Percentiles rank a stretch among this genome's conserved stretches.
These are phyloP conservation scores for Patella caerulea DNA, from an alignment of 2,888 invertebrate genomes.

Conservation along the genomic window DNA sequence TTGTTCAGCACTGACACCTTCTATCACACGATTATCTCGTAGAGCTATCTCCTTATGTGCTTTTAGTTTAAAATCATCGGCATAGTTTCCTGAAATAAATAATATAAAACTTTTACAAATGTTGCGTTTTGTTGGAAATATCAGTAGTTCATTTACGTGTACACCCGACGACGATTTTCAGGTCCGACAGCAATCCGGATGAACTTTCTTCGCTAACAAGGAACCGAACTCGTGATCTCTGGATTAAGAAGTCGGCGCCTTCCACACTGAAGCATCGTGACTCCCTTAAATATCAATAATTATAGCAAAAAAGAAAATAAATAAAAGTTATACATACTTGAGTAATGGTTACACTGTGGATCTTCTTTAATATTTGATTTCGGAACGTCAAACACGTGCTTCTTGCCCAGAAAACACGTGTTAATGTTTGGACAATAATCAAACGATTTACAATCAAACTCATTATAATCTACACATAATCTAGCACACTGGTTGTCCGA, in stretches of 20 bases:
- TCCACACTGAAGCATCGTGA: too few relatives aligned
- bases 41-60: conserved; percentile 38
- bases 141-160: neutral
- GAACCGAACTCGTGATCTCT: too few relatives aligned
- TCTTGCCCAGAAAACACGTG: conserved; percentile 53
- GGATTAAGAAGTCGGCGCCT: too few relatives aligned
- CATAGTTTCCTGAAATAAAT: conserved; percentile 48
- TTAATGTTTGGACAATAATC: conserved; percentile 55
- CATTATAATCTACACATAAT: conserved; percentile 52
- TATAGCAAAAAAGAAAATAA: neutral
- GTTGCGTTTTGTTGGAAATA: neutral
- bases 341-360: conserved; percentile 55
- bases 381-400: conserved; percentile 53
- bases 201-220: too few relatives aligned
- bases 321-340: conserved; percentile 43
- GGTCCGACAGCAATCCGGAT: too few relatives aligned
- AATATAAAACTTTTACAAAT: neutral
- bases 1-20: conserved; percentile 42
- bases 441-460: conserved; percentile 57
- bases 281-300: too few relatives aligned
- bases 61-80: conserved; percentile 50
- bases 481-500: conserved; percentile 53
- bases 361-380: conserved; percentile 42
- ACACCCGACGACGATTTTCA: neutral
- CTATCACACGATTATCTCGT: conserved; percentile 44